Evolutionary conservation across 2,888 invertebrate genomes (phyloP).

Genomic region (Drosophila borborema): DNA sequence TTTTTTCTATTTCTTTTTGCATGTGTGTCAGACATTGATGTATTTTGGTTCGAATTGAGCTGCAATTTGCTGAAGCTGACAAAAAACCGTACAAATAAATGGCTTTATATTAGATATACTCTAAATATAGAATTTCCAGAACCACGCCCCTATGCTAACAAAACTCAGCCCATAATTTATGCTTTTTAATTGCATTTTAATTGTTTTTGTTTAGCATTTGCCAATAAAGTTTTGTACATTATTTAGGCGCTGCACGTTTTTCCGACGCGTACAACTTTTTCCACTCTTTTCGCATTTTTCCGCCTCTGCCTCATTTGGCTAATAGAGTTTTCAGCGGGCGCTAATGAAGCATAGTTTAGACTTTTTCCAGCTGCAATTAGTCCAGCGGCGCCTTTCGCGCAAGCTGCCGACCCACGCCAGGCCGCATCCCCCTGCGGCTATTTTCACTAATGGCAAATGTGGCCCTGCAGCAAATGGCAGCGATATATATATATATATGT

Average conservation of each 20-base stretch:
- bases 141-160: slow-evolving; percentile 1
- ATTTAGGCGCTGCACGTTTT: slow-evolving; percentile 63
- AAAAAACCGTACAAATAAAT: slow-evolving; percentile 12
- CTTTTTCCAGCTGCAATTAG: slow-evolving; percentile 65
- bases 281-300: slow-evolving; percentile 4
- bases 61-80: slow-evolving; percentile 42
- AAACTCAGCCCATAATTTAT: slow-evolving; percentile 17
- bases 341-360: slow-evolving; percentile 74
- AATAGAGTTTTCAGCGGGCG: slow-evolving; percentile 64
- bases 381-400: slow-evolving; percentile 33
- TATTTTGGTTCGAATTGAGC: slow-evolving; percentile 60
- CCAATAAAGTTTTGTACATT: slow-evolving; percentile 56
- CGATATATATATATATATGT: slow-evolving; percentile 45
- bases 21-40: slow-evolving; percentile 63
- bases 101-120: neutral
- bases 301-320: slow-evolving; percentile 57
- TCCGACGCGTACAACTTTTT: slow-evolving; percentile 41
- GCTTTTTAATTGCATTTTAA: slow-evolving; percentile 71
- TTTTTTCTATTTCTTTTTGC: slow-evolving; percentile 1
- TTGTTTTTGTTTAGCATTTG: slow-evolving; percentile 51
- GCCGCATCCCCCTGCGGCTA: slow-evolving; percentile 40
- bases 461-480: slow-evolving; percentile 28
- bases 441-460: slow-evolving; percentile 65
- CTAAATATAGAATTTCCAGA: neutral
- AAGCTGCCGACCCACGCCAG: neutral